A percentile compares a stretch with the other conserved stretches of the same genome.
phyloP scores from a whole-genome alignment of 2,888 invertebrate genomes.

The Noctua pronuba region DNA sequence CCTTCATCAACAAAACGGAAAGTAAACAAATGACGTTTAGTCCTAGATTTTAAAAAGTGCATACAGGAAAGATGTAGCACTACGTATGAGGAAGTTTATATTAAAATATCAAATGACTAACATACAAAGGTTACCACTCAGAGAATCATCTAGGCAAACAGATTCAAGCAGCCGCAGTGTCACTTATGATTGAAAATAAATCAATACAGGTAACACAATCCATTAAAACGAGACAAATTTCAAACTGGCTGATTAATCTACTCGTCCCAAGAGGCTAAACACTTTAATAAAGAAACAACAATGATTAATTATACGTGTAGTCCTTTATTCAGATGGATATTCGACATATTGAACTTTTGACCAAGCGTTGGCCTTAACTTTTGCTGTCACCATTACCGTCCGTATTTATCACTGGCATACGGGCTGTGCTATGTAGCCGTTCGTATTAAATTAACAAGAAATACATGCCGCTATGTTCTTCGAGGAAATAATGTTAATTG shows the following conservation, averaged over 20 bases:
- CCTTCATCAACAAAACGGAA: not conserved
- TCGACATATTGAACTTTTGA: conserved; percentile 73
- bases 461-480: conserved; percentile 47
- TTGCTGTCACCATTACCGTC: conserved; percentile 69
- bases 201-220: conserved; percentile 20
- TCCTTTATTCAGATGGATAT: conserved; percentile 69
- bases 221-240: conserved; percentile 55
- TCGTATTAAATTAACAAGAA: conserved; percentile 58
- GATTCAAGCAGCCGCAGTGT: conserved; percentile 9
- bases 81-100: conserved; percentile 42
- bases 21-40: conserved; percentile 26
- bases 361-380: conserved; percentile 70
- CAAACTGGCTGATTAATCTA: conserved; percentile 47
- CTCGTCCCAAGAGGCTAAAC: conserved; percentile 60
- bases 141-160: conserved; percentile 17
- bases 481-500: conserved; percentile 59
- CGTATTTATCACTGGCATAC: conserved; percentile 58
- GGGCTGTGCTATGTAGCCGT: conserved; percentile 48
- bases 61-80: conserved; percentile 33
- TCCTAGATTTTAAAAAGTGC: conserved; percentile 28
- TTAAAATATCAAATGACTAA: conserved; percentile 27
- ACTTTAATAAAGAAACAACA: conserved; percentile 64
- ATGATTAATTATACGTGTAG: conserved; percentile 68
- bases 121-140: conserved; percentile 30
- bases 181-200: conserved; percentile 25